Evolutionary conservation across 2,113 vertebrate genomes (phyloP), one percentile per base, ranked within the genome.

Genomic region (mouse (Mus musculus)): DNA sequence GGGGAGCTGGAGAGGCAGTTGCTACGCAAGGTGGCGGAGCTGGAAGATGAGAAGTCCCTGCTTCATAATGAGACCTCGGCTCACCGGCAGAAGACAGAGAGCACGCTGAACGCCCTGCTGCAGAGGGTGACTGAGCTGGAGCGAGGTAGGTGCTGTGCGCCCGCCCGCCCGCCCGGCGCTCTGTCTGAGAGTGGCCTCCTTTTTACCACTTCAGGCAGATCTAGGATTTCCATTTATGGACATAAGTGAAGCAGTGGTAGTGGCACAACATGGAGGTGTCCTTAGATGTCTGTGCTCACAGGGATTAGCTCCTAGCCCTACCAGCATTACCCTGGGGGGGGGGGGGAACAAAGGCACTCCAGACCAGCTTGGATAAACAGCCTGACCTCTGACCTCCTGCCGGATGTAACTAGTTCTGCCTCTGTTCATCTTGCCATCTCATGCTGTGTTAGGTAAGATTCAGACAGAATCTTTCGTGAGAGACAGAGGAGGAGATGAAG

Each of bases 31-130:
- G 99, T 99, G 98, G 98, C 99, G 0, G 99, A 99, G 98, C 99
- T 99, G 63, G 99, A 99, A 98, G 99, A 99, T 78, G 99, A 99
- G 98, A 99, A 99, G 95, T 99, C 99, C 33, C 98, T 99, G 98
- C 99, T 99, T 14, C 99, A 99, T 98, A 99, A 99, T 0, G 99
- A 99, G 98, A 99, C 99, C 0, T 99, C 99, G 0, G 99, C 99
- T 88, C 99, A 99, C 96, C 98, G 99, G 89, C 99, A 99, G 97
- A 99, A 99, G 98, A 99, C 99, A 0, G 99, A 99, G 97, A 99
- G 97, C 30, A 97, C 99, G 10, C 98, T 99, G 97, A 99, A 99
- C 42, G 99, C 99, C 0, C 98, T 99, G 97, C 98, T 99, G 96
- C 99, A 99, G 98, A 99, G 99, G 96, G 99, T 99, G 97, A 98